Conservation (phyloP, 2,888 invertebrate species). For the Callimorpha dominula region DNA sequence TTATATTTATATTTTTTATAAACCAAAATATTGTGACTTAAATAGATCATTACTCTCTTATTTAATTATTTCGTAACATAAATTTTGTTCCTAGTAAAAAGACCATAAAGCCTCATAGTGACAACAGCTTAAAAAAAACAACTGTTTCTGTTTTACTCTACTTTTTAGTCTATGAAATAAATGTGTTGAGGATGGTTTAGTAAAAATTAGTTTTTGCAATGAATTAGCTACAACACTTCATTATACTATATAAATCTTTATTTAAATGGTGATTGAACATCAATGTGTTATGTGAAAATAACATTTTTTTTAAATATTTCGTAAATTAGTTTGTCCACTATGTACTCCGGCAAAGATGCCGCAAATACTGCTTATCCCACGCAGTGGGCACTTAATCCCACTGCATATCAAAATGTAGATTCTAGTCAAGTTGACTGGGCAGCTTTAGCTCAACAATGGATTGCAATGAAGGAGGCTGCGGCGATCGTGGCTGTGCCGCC, state of each 20-base stretch:
- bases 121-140: conserved; percentile 24
- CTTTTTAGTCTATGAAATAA: conserved; percentile 36
- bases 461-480: conserved; percentile 95
- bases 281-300: conserved; percentile 33
- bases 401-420: conserved; percentile 93
- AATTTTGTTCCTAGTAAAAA: conserved; percentile 9
- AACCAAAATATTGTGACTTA: too few relatives aligned
- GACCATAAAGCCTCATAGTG: conserved; percentile 23
- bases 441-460: conserved; percentile 98
- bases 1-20: neutral
- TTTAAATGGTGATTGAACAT: conserved; percentile 21
- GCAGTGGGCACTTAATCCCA: conserved; percentile 94
- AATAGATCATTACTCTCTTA: too few relatives aligned
- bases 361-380: conserved; percentile 89
- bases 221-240: conserved; percentile 26
- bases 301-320: conserved; percentile 23
- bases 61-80: neutral
- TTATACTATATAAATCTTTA: conserved; percentile 22
- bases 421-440: conserved; percentile 98
- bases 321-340: conserved; percentile 57
- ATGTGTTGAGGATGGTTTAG: conserved; percentile 34
- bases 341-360: conserved; percentile 88
- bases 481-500: conserved; percentile 87
- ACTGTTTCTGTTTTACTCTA: neutral
- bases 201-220: conserved; percentile 32